A percentile compares a stretch with the other conserved stretches of the same genome.
These are phyloP conservation scores for Lytechinus pictus DNA, from an alignment of 35 echinoderm and acorn worm species.

Conservation along the genomic window DNA sequence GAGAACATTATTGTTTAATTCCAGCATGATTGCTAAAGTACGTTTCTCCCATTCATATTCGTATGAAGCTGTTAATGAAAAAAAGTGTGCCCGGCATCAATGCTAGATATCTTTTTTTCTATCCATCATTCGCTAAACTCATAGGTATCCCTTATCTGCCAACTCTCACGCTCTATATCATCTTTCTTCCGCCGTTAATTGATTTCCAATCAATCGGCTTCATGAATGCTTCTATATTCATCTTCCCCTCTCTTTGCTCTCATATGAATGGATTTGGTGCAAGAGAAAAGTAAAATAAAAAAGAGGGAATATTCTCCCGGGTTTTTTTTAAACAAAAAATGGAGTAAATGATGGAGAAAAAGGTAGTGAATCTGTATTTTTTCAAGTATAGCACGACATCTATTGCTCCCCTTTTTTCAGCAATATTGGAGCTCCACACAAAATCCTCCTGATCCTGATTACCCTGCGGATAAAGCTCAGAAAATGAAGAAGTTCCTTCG, in stretches of 20 bases:
- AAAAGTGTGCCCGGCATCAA: background rate
- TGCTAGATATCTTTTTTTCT: background rate
- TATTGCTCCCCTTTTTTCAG: constrained; percentile 55
- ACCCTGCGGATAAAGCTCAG: constrained; percentile 47
- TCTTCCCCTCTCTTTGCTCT: background rate
- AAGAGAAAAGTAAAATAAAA: background rate
- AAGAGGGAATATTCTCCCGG: background rate
- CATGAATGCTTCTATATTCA: constrained; percentile 4
- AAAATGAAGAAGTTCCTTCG: constrained; percentile 57
- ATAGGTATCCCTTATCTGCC: background rate
- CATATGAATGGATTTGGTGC: background rate
- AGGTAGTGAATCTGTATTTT: background rate
- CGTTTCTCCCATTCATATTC: background rate
- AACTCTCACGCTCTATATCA: background rate
- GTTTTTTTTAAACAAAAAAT: background rate
- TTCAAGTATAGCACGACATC: constrained; percentile 44
- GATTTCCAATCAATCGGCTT: background rate
- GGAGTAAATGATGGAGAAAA: background rate
- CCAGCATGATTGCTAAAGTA: background rate
- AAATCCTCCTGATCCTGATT: constrained; percentile 42
- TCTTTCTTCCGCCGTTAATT: background rate
- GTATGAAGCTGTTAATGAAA: background rate
- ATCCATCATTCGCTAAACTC: constrained; percentile 3
- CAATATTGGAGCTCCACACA: constrained; percentile 53
- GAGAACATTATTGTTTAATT: background rate